Conservation (phyloP, 1,140 invertebrate genomes). For the Pentalonia nigronervosa region DNA sequence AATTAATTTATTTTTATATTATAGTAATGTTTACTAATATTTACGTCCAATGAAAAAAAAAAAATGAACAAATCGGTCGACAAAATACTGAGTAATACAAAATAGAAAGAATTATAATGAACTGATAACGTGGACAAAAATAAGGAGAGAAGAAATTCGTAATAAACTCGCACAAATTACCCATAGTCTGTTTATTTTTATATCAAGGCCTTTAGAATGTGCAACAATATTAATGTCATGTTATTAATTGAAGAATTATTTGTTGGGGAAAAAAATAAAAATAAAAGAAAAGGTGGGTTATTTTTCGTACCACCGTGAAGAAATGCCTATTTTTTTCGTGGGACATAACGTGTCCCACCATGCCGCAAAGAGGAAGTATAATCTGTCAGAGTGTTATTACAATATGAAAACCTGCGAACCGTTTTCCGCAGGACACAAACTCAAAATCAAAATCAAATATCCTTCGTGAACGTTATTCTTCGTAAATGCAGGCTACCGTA, state of each 20-base stretch:
- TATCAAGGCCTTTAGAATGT: neutral
- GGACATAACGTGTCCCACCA: neutral
- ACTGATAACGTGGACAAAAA: neutral
- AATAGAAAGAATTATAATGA: neutral
- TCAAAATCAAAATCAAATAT: too few species aligned
- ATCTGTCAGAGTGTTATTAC: too few species aligned
- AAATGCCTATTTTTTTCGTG: neutral
- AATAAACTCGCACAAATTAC: neutral
- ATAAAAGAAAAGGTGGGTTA: neutral
- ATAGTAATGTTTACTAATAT: neutral
- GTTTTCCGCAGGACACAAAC: too few species aligned
- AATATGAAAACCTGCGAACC: too few species aligned
- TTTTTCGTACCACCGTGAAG: slow-evolving; percentile 25
- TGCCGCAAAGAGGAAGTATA: neutral
- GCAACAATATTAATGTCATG: neutral
- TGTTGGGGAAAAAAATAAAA: neutral
- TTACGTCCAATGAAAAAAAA: neutral
- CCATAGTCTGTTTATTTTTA: neutral
- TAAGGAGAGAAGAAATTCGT: neutral
- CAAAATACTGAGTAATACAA: neutral
- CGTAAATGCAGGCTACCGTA: too few species aligned
- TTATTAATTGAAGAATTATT: neutral
- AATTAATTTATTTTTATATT: neutral
- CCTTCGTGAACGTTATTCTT: too few species aligned
- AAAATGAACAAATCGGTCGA: neutral